Evolutionary conservation across 2,797 vertebrate genomes (phyloP), one percentile per base, ranked within the genome.

Genomic region (Sebastolobus alascanus): DNA sequence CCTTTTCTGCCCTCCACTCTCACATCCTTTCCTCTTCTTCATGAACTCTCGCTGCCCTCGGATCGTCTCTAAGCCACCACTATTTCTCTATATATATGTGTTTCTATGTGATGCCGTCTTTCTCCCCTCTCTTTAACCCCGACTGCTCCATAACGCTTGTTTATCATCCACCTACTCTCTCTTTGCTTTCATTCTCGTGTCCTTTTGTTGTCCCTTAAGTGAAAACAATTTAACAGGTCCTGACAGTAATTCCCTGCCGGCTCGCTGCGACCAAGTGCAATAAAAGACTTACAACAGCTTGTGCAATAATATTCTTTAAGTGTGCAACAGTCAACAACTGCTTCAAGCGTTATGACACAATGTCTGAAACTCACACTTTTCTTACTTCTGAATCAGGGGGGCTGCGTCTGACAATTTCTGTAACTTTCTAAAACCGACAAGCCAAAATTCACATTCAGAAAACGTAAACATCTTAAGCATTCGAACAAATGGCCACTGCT

Each of bases 11-110:
- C 43, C 46, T 72, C 68, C 25, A 11, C 40, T 70, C 73, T 64
- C n/a, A 31, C 68, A 43, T 54, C 59, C 55, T 60, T 59, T 79
- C 40, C 50, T 80, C 46, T 59, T 33, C 27, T 22, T 65, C 3
- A 0, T 82, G 77, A 86, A 86, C 86, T 83, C 68, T 63, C 4
- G 0, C 38, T 75, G 64, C 27, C 46, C 67, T 66, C 33, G 6
- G 10, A 50, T 72, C 22, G 8, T 59, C 71, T 54, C 60, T 22
- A 12, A 22, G 7, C 22, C 8, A 52, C 27, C 33, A 1, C 0
- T 37, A 29, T 55, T 12, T 25, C 3, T 61, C 2, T 54, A 61
- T 37, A 37, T 61, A 1, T 20, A 5, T 63, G 11, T 40, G 3
- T 37, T 10, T 55, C 12, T 29, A 4, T 64, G 50, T 18, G 55